Evolutionary conservation across 2,797 vertebrate genomes (phyloP).

Genomic region (Alca torda): DNA sequence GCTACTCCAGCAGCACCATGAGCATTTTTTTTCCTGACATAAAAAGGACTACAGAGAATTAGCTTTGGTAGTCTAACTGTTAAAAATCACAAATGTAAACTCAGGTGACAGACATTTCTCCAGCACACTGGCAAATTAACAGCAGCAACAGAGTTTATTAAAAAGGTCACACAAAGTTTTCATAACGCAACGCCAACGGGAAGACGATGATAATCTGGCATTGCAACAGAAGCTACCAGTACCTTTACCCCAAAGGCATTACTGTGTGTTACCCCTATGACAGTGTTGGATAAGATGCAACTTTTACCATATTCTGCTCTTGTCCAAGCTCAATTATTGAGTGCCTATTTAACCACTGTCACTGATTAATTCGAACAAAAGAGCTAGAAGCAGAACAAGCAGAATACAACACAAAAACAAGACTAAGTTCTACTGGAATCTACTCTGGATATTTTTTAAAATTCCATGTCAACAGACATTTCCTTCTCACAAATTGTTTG

Average conservation of each 20-base stretch:
- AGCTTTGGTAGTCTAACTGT: neutral
- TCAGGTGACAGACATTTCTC: neutral
- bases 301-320: neutral
- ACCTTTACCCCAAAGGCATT: neutral
- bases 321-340: neutral
- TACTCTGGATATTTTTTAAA: constrained; percentile 11
- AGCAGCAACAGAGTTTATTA: neutral
- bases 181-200: neutral
- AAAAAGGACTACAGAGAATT: neutral
- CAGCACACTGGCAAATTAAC: neutral
- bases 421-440: constrained; percentile 9
- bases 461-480: constrained; percentile 40
- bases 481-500: constrained; percentile 55
- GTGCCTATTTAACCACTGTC: neutral
- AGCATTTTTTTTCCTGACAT: neutral
- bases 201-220: neutral
- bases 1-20: neutral
- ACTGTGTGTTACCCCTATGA: neutral
- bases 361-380: neutral
- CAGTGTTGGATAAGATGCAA: neutral
- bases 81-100: neutral
- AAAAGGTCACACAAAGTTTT: neutral
- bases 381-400: neutral
- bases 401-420: neutral
- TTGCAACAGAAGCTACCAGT: neutral